A percentile compares a stretch with the other conserved stretches of the same genome.
Evolutionary conservation across 1,140 invertebrate genomes (phyloP).

Genomic region (Callitettix versicolor): DNA sequence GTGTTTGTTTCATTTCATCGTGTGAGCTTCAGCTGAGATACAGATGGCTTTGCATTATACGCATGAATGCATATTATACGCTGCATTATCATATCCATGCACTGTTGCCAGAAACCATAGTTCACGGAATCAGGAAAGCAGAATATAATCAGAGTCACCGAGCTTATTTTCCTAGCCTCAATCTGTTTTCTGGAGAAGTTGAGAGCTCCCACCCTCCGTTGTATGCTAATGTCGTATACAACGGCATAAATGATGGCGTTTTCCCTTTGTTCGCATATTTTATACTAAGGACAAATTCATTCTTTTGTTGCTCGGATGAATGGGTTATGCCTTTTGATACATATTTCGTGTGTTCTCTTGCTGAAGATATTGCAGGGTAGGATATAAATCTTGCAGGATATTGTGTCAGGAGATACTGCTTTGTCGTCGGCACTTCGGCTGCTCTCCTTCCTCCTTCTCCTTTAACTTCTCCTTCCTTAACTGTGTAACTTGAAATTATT

Average conservation of each 20-base stretch:
- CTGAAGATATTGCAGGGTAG: not conserved
- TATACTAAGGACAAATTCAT: conserved; percentile 11
- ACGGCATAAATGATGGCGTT: conserved; percentile 11
- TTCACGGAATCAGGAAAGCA: conserved; percentile 12
- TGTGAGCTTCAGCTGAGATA: no score
- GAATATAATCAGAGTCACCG: conserved; percentile 13
- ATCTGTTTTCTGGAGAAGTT: not conserved
- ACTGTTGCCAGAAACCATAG: no score
- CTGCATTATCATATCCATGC: no score
- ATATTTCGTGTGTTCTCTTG: conserved; percentile 11
- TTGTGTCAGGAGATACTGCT: not conserved
- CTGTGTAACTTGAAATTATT: no score
- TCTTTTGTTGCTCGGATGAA: conserved; percentile 12
- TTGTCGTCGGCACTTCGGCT: not conserved
- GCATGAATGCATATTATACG: no score
- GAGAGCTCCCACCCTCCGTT: not conserved
- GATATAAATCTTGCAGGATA: conserved; percentile 4
- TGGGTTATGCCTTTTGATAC: conserved; percentile 15
- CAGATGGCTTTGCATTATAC: no score
- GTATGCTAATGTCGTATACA: conserved; percentile 7
- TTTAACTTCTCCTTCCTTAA: no score
- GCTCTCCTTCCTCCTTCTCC: no score
- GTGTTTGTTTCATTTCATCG: no score
- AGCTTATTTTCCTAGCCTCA: not conserved
- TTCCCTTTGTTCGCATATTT: conserved; percentile 5